Base-by-base conservation (phyloP, 2,888 invertebrate genomes). In the Hemaris fuciformis region DNA sequence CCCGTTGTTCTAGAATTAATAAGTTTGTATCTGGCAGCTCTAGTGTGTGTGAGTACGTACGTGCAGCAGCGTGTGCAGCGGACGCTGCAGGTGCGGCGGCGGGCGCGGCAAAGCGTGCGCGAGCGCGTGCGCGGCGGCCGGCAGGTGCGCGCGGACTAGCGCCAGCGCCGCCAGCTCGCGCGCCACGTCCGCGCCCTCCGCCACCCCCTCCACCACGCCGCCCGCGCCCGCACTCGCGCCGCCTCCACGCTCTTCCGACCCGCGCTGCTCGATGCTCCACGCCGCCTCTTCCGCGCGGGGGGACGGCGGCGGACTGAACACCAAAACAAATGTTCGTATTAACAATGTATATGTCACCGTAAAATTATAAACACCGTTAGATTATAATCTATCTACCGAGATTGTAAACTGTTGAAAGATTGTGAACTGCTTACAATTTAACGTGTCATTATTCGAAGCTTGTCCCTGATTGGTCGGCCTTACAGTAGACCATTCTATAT, bases 181-280 rank as follows among this genome's bases (percentile, higher is more conserved):
- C 65, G 91, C 90, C 67, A 91, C 87, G 75, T 91, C 91, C 0
- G 83, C 86, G 23, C 91, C 90, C 73, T 90, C 91, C 0, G 88
- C 81, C 64, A 89, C 85, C 41, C 90, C 89, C 73, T 85, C 84
- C 1, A 80, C 72, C 62, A 66, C 74, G 6, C 63, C 71, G 62
- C 61, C 73, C 61, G 64, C 70, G 25, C 58, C 71, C 67, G 66
- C 67, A 65, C 0, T 64, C 65, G 2, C 60, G 18, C 3, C 68
- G 22, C 3, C 45, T n/a, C n/a, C n/a, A n/a, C n/a, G n/a, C n/a
- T n/a, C n/a, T n/a, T n/a, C n/a, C 53, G 27, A 38, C 65, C 67
- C 22, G 18, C 53, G n/a, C 34, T 67, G 66, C 41, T 74, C 73
- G 4, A 67, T 42, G 53, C 58, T 65, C 75, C 66, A 73, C 20